These are phyloP conservation scores for Silurus aristotelis DNA, from an alignment of 2,797 vertebrate genomes.

Conservation along the genomic window DNA sequence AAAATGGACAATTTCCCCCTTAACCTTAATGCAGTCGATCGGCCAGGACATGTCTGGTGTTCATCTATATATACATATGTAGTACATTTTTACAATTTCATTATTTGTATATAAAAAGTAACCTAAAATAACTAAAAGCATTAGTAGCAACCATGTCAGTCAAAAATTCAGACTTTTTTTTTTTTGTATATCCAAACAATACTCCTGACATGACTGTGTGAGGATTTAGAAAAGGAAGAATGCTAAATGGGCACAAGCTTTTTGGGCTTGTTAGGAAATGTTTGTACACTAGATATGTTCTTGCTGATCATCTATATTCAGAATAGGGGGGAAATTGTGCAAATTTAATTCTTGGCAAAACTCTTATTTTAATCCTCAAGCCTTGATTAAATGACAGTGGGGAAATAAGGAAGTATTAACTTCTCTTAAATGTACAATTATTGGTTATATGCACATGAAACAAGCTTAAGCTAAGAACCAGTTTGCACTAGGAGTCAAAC, in stretches of 20 bases:
- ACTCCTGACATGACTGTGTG: background rate
- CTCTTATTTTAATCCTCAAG: constrained; percentile 10
- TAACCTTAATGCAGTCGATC: background rate
- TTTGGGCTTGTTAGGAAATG: background rate
- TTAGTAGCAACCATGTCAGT: background rate
- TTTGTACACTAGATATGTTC: background rate
- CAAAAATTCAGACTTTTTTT: background rate
- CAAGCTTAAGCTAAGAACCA: constrained; percentile 30
- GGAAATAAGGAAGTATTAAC: constrained; percentile 27
- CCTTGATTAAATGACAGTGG: constrained; percentile 40
- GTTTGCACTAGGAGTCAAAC: constrained; percentile 72
- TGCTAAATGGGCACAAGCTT: background rate
- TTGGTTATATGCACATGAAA: constrained; percentile 2
- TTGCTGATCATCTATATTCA: constrained; percentile 13
- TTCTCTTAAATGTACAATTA: constrained; percentile 34
- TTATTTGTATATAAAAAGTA: background rate
- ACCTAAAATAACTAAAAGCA: background rate
- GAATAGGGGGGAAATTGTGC: constrained; percentile 9
- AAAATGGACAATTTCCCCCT: background rate
- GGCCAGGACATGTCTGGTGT: background rate
- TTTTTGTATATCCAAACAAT: background rate
- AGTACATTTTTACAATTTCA: background rate
- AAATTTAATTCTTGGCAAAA: constrained; percentile 12
- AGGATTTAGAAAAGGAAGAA: background rate
- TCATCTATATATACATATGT: background rate